These are phyloP conservation scores for Thymelicus lineola DNA, from an alignment of 2,888 invertebrate genomes.

Conservation along the genomic window DNA sequence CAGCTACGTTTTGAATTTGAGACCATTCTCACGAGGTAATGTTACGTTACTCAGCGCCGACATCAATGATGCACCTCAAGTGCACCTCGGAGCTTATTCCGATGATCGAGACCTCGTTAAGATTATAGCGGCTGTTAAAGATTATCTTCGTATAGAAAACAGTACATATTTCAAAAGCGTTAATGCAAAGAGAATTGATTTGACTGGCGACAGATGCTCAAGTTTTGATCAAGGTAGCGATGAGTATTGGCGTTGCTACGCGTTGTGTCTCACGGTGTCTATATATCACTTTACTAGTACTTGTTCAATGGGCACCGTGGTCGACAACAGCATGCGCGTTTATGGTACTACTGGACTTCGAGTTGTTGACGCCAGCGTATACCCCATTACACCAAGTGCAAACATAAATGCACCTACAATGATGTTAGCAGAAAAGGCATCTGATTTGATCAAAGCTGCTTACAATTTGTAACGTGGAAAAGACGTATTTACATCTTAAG, in stretches of 20 bases:
- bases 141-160: slow-evolving; percentile 49
- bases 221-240: slow-evolving; percentile 17
- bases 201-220: slow-evolving; percentile 45
- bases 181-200: slow-evolving; percentile 46
- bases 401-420: slow-evolving; percentile 91
- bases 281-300: slow-evolving; percentile 53
- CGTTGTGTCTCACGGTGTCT: slow-evolving; percentile 47
- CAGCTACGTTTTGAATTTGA: slow-evolving; percentile 40
- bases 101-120: slow-evolving; percentile 47
- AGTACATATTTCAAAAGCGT: slow-evolving; percentile 48
- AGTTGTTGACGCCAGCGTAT: slow-evolving; percentile 90
- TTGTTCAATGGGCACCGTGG: slow-evolving; percentile 54
- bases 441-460: slow-evolving; percentile 88
- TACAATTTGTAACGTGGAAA: slow-evolving; percentile 6
- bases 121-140: slow-evolving; percentile 45
- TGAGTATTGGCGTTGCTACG: slow-evolving; percentile 52
- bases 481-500: too few species aligned
- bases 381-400: slow-evolving; percentile 90
- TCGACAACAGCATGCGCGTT: slow-evolving; percentile 50
- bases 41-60: slow-evolving; percentile 47
- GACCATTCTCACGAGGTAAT: slow-evolving; percentile 49
- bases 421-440: slow-evolving; percentile 92
- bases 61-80: slow-evolving; percentile 47
- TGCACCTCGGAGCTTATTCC: slow-evolving; percentile 46
- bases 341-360: slow-evolving; percentile 52